phyloP scores from a whole-genome alignment of 2,797 vertebrate species.

The Hapalemur alaotrensis region DNA sequence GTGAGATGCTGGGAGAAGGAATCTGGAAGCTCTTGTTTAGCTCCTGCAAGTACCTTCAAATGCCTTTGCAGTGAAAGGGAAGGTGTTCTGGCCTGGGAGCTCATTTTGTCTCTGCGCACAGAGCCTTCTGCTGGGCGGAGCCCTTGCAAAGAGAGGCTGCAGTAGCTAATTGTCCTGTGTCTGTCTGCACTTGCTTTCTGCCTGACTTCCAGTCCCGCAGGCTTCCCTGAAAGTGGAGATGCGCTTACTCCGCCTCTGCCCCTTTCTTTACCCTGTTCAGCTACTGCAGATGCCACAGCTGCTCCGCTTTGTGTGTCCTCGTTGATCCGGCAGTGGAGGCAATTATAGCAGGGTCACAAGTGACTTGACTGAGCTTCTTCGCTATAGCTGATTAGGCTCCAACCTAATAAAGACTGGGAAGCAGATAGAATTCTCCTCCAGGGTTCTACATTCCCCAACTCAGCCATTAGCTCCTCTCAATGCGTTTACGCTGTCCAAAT shows the following conservation, averaged over 20 bases:
- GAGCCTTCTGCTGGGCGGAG: neutral
- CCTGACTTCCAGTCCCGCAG: neutral
- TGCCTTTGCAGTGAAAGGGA: neutral
- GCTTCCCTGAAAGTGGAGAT: neutral
- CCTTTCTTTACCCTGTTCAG: neutral
- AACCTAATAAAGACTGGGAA: conserved; percentile 14
- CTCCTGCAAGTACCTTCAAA: neutral
- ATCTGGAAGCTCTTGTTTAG: neutral
- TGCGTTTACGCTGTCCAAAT: neutral
- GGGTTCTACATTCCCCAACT: neutral
- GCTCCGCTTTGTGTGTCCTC: conserved; percentile 50
- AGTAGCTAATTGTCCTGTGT: neutral
- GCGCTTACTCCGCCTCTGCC: neutral
- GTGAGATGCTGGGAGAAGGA: neutral
- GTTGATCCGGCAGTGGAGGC: neutral
- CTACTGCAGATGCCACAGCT: conserved; percentile 7
- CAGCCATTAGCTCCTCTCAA: neutral
- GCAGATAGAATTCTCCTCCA: conserved; percentile 32
- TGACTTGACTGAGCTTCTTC: conserved; percentile 17
- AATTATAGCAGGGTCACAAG: neutral
- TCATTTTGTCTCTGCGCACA: neutral
- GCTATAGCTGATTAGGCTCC: neutral
- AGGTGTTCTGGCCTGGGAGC: neutral
- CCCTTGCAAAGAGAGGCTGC: neutral
- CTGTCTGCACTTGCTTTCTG: neutral